Conservation (phyloP, 92 coral and sea anemone genomes). For the Epizoanthus stellaris region DNA sequence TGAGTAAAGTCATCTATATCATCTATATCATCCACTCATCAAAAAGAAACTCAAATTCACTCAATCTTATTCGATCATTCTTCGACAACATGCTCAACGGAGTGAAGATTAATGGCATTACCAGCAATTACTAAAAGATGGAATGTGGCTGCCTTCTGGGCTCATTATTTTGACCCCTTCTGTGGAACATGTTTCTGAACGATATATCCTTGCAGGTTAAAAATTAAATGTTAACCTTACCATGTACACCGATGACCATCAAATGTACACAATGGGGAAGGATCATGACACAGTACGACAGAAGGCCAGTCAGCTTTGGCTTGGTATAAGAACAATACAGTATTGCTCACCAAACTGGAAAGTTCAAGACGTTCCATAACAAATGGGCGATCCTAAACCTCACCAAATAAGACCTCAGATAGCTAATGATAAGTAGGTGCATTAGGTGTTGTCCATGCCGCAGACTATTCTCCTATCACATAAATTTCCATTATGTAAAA, state of each 20-base stretch:
- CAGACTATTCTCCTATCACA: no score
- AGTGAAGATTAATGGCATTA: not conserved
- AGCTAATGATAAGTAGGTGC: no score
- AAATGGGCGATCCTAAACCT: no score
- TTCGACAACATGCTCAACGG: constrained; percentile 23
- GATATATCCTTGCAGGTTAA: not conserved
- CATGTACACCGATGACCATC: not conserved
- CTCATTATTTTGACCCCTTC: constrained; percentile 13
- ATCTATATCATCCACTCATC: not conserved
- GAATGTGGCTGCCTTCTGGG: constrained; percentile 41
- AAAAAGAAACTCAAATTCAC: constrained; percentile 10
- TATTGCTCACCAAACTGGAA: no score
- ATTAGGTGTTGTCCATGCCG: no score
- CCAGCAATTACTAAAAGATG: constrained; percentile 11
- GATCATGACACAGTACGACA: no score
- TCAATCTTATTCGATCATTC: constrained; percentile 30
- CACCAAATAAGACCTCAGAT: no score
- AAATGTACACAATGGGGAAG: no score
- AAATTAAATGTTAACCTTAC: not conserved
- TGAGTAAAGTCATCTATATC: constrained; percentile 39
- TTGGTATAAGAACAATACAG: no score
- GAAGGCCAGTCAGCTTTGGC: no score
- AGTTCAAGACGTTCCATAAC: no score
- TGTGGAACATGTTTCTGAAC: constrained; percentile 44
- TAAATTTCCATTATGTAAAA: no score